These are phyloP conservation scores for Aptenodytes forsteri DNA, from an alignment of 2,113 vertebrate genomes.

Conservation along the genomic window DNA sequence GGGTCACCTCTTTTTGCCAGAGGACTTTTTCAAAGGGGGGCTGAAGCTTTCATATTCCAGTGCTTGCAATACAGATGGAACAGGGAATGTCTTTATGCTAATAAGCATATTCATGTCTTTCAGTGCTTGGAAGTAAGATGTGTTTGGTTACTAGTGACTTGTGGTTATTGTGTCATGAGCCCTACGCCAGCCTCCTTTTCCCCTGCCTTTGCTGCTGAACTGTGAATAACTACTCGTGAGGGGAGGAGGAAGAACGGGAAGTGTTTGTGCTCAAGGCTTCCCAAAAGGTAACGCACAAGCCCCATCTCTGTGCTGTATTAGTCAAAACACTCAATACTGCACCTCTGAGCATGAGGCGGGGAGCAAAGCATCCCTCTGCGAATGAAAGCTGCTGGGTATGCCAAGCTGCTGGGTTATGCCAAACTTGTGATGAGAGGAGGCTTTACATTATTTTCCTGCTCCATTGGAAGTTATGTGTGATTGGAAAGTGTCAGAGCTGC, in stretches of 20 bases:
- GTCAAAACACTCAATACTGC: neutral
- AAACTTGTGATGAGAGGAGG: neutral
- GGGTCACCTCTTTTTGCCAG: neutral
- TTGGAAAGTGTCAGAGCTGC: neutral
- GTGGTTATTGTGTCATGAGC: neutral
- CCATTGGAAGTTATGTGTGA: neutral
- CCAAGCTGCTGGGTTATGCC: neutral
- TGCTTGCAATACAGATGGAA: neutral
- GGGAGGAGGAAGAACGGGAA: neutral
- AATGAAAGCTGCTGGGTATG: neutral
- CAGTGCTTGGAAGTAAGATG: neutral
- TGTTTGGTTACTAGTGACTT: neutral
- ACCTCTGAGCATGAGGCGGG: neutral
- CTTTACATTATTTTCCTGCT: neutral
- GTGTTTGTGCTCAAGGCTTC: neutral
- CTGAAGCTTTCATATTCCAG: neutral
- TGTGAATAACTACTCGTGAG: accelerated
- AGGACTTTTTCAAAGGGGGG: neutral
- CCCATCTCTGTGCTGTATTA: neutral
- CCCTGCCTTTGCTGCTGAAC: neutral
- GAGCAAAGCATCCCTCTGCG: neutral
- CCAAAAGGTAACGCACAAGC: neutral
- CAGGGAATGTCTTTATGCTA: neutral
- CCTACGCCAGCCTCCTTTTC: neutral
- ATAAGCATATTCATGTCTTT: neutral